phyloP scores from a whole-genome alignment of 2,797 vertebrate genomes.

The Lutra lutra region DNA sequence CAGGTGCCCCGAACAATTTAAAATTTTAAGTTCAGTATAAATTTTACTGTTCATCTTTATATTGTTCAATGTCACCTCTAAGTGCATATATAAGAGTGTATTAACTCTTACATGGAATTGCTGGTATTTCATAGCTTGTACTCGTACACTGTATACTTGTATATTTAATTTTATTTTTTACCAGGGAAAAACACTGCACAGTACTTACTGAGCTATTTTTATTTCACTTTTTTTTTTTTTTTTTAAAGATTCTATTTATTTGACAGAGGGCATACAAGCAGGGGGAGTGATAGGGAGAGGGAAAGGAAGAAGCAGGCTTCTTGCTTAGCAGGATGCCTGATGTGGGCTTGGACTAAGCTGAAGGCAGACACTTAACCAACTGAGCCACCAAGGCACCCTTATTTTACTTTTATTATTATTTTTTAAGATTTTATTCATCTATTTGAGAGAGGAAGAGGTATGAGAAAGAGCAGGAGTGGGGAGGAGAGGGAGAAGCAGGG shows the following conservation, averaged over 20 bases:
- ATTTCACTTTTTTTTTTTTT: background rate
- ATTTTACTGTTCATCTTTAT: conserved; percentile 39
- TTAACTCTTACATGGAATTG: background rate
- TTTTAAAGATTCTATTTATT: background rate
- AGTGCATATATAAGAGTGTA: background rate
- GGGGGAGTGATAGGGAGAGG: background rate
- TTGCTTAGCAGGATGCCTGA: background rate
- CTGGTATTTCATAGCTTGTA: conserved; percentile 16
- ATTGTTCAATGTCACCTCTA: background rate
- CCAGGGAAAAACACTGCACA: background rate
- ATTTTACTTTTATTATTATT: background rate
- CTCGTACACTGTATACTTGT: no score
- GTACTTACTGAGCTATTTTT: conserved; percentile 11
- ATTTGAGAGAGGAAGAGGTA: background rate
- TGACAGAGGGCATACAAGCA: background rate
- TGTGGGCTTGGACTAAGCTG: background rate
- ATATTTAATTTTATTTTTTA: background rate
- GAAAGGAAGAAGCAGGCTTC: background rate
- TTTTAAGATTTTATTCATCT: background rate
- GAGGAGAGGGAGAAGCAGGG: background rate
- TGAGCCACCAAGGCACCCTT: background rate
- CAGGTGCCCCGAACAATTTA: background rate
- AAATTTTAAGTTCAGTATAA: background rate
- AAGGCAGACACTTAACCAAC: background rate
- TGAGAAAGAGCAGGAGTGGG: background rate